Conservation (phyloP, 2,797 vertebrate genomes). For the Sphenopsis melanotis region DNA sequence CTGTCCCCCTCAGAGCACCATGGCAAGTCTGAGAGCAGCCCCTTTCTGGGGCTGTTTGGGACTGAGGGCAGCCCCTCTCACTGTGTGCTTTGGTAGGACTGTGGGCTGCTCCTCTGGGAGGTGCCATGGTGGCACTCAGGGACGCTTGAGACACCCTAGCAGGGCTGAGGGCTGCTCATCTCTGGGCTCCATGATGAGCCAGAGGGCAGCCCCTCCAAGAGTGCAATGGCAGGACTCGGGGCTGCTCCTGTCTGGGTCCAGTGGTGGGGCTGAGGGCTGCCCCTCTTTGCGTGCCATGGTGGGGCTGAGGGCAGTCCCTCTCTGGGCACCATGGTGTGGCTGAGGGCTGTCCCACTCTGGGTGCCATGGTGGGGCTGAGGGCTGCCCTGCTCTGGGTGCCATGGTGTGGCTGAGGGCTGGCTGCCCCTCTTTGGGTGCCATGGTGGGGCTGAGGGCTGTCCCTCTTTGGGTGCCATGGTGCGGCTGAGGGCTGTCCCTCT, state of each 20-base stretch:
- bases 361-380: no score
- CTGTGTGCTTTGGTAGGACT: accelerated
- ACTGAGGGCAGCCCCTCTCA: neutral
- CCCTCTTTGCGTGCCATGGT: accelerated
- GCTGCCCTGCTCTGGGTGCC: no score
- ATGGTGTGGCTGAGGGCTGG: no score
- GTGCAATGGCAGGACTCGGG: neutral
- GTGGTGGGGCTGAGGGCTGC: no score
- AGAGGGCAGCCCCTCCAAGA: neutral
- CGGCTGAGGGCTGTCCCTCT: accelerated
- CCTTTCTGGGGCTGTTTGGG: neutral
- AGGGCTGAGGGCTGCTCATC: accelerated
- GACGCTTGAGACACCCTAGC: accelerated
- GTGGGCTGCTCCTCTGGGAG: neutral
- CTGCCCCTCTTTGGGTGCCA: accelerated
- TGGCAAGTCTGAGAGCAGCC: neutral
- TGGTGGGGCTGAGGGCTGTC: accelerated
- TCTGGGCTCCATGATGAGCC: neutral
- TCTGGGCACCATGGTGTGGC: accelerated
- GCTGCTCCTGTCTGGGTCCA: neutral
- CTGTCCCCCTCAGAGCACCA: accelerated
- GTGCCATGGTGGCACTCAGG: neutral
- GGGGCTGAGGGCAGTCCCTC: no score
- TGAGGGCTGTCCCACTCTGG: neutral
- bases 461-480: accelerated